A percentile compares a stretch with the other conserved stretches of the same genome.
Conservation (phyloP, 2,113 vertebrate genomes). For the Ailurus styani region DNA sequence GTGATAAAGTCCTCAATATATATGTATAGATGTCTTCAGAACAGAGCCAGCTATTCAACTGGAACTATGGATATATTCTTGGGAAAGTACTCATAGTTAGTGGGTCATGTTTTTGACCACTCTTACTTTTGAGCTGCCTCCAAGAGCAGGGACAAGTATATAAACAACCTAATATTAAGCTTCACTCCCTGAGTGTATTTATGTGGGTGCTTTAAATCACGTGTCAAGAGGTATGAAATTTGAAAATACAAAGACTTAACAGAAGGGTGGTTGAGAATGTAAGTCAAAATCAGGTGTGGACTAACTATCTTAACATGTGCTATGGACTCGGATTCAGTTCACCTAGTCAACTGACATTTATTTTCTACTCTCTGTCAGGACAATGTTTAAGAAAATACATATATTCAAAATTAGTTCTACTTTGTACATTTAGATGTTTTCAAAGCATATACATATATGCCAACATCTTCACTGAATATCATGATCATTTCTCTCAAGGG, state of each 20-base stretch:
- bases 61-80: not conserved
- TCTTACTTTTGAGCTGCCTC: not conserved
- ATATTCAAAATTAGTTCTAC: not conserved
- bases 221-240: not conserved
- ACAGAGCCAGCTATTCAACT: not conserved
- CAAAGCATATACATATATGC: not conserved
- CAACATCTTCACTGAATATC: not conserved
- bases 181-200: not conserved
- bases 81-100: not conserved
- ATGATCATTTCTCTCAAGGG: not conserved
- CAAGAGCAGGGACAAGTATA: not conserved
- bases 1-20: not conserved
- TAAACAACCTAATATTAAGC: not conserved
- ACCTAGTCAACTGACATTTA: not conserved
- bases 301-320: not conserved
- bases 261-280: not conserved
- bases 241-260: not conserved
- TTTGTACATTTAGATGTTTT: not conserved
- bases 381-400: not conserved
- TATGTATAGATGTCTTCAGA: not conserved
- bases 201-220: not conserved
- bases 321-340: not conserved
- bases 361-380: not conserved
- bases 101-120: not conserved
- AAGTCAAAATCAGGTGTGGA: not conserved